Base-by-base conservation (phyloP, 2,888 invertebrate genomes). In the Pogonocherus hispidulus region DNA sequence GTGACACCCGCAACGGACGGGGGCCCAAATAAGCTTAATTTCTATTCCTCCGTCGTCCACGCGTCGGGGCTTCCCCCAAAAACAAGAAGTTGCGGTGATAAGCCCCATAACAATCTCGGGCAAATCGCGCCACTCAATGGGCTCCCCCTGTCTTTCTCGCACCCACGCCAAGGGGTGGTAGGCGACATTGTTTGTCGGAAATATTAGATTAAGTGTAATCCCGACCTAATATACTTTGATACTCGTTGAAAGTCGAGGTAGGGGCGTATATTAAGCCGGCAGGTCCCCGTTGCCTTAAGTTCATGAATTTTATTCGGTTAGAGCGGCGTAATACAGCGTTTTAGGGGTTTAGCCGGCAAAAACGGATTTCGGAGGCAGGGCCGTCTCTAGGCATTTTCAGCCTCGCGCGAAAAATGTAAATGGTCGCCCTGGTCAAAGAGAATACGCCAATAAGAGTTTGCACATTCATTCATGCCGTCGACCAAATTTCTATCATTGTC, bases 131-230 rank as follows among this genome's bases (percentile, higher is more conserved):
- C 62, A 27, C 52, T 8, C 19, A 46, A 49, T 56, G 63, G 60
- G 23, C n/a, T n/a, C n/a, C n/a, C n/a, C n/a, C n/a, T n/a, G n/a
- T n/a, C n/a, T n/a, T n/a, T n/a, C n/a, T n/a, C n/a, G n/a, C n/a
- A n/a, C n/a, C n/a, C n/a, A n/a, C n/a, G n/a, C n/a, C n/a, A n/a
- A n/a, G n/a, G n/a, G n/a, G n/a, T n/a, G n/a, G n/a, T n/a, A 16
- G 46, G 52, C 52, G 35, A 51, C 55, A 66, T 64, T 68, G 70
- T 54, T 64, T 66, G 68, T 54, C 65, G 72, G 70, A 79, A 80
- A 81, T 81, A 81, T 82, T 81, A 80, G 83, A 81, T 83, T 82
- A 83, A 80, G 78, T 76, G 77, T 82, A 82, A 83, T 82, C 82
- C 82, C 73, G 73, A 79, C 77, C 79, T 83, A 82, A 83, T 83